Evolutionary conservation across 1,140 invertebrate genomes (phyloP), one percentile per base, ranked within the genome.

Genomic region (Tetranychus cinnabarinus): DNA sequence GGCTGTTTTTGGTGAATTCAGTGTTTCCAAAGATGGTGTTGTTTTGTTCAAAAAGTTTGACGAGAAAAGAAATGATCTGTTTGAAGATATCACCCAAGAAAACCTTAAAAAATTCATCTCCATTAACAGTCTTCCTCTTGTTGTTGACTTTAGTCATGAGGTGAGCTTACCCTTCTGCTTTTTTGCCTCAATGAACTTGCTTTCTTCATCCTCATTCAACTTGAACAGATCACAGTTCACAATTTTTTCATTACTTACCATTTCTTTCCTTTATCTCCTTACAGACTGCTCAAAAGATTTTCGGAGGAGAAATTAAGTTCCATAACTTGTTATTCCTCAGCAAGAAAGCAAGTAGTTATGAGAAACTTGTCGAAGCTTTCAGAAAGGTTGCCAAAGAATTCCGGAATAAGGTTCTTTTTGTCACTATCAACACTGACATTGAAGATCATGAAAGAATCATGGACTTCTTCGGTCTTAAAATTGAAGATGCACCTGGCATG

Each of bases 381-480:
- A 81, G 83, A 63, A 78, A 80, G 48, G 81, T 87, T 59, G 92
- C 93, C 65, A 85, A 85, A 73, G 79, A 82, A 65, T 95, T 86
- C 80, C 86, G 84, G 71, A 86, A 86, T 70, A 82, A 88, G 74
- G 75, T 87, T 61, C 79, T 98, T 62, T 95, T 96, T 69, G 92
- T 99, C 12, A 88, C 85, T 61, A 91, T 99, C 70, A 84, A 98
- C 73, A 82, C 85, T 50, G 88, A 89, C 69, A 87, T 96, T 72
- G 84, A 90, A 72, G 95, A 98, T 70, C 93, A 98, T 72, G 81
- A 84, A 66, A 82, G 92, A 70, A 97, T 99, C 70, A 78, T 97
- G 68, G 95, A 98, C 76, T 98, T 95, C 86, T 99, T 99, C 73
- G 95, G 95, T 66, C 84, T 97, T 80, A 90, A 88, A 74, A 85